phyloP scores from a whole-genome alignment of 2,797 vertebrate species.

The Pipistrellus pipistrellus region DNA sequence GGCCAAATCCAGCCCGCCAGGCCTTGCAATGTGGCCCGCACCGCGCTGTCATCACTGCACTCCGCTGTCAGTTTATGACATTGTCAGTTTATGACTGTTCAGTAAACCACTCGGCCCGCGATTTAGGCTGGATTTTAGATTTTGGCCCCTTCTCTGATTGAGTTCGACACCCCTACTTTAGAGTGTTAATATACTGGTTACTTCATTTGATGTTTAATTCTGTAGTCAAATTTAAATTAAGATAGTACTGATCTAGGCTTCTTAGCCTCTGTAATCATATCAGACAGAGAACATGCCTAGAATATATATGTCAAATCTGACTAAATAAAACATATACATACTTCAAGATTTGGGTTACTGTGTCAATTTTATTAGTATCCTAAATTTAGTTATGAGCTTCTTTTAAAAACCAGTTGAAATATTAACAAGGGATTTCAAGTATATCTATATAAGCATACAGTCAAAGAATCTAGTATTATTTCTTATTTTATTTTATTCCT shows the following conservation, averaged over 20 bases:
- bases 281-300: not conserved
- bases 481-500: not conserved
- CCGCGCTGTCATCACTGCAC: too few species aligned
- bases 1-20: too few species aligned
- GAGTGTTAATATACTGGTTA: not conserved
- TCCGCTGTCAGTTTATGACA: too few species aligned
- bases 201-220: slow-evolving; percentile 35
- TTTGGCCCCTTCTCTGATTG: too few species aligned
- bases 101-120: too few species aligned
- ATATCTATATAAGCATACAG: not conserved
- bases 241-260: not conserved
- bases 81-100: too few species aligned
- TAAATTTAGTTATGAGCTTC: not conserved
- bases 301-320: slow-evolving; percentile 10
- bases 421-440: slow-evolving; percentile 11
- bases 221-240: not conserved
- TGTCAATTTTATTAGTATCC: not conserved
- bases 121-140: too few species aligned
- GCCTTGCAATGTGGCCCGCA: too few species aligned
- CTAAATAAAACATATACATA: not conserved
- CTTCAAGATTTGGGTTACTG: not conserved
- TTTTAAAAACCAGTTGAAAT: slow-evolving; percentile 42
- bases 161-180: too few species aligned
- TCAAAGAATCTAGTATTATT: not conserved
- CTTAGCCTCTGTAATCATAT: not conserved